Evolutionary conservation across 2,888 invertebrate species (phyloP).

Genomic region (Phyllotreta striolata): DNA sequence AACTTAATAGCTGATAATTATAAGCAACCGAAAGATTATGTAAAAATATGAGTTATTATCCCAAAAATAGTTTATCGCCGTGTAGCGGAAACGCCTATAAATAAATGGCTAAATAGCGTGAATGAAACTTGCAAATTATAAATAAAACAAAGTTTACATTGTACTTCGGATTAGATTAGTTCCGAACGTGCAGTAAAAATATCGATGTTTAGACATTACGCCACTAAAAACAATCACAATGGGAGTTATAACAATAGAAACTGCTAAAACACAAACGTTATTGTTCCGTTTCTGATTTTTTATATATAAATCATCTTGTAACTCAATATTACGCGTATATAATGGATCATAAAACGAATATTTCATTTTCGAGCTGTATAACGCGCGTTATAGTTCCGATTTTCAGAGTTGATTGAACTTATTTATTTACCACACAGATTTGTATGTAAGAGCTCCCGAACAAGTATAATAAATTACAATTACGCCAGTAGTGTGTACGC

Average conservation of each 20-base stretch:
- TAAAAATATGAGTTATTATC: slow-evolving; percentile 25
- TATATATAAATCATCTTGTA: slow-evolving; percentile 7
- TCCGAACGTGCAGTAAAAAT: slow-evolving; percentile 11
- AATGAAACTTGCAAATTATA: slow-evolving; percentile 27
- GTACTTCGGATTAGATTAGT: slow-evolving; percentile 22
- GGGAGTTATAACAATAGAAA: slow-evolving; percentile 6
- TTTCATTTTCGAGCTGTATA: background rate
- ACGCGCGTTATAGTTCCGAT: background rate
- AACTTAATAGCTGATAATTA: too few relatives aligned
- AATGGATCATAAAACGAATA: slow-evolving; percentile 13
- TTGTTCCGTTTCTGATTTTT: slow-evolving; percentile 12
- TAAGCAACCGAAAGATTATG: too few relatives aligned
- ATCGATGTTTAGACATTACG: slow-evolving; percentile 18
- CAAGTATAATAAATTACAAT: too few relatives aligned
- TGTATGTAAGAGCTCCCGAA: too few relatives aligned
- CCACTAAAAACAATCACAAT: slow-evolving; percentile 12
- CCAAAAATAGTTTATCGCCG: slow-evolving; percentile 26
- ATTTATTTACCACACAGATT: too few relatives aligned
- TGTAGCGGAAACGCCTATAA: slow-evolving; percentile 24
- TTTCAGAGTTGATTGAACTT: slow-evolving; percentile 6
- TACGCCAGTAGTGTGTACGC: too few relatives aligned
- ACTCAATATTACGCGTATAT: background rate
- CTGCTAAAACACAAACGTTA: slow-evolving; percentile 4
- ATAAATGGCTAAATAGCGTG: slow-evolving; percentile 31
- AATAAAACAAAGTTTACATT: slow-evolving; percentile 25